Evolutionary conservation across 2,888 invertebrate species (phyloP).

Genomic region (Schizotus pectinicornis): DNA sequence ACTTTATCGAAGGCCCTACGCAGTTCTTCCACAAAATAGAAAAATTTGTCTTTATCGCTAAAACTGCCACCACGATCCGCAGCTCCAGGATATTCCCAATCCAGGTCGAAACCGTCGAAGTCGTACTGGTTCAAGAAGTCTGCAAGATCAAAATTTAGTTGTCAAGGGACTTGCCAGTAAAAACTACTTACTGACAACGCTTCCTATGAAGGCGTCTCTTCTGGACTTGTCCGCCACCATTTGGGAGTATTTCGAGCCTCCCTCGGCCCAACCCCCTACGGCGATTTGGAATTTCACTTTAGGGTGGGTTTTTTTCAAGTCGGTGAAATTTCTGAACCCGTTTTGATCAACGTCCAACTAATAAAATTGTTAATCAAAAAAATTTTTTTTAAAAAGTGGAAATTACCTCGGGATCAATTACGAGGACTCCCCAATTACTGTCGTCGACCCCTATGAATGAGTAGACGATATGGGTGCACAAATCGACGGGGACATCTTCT

Average conservation of each 20-base stretch:
- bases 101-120: constrained; percentile 86
- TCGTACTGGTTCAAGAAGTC: constrained; percentile 77
- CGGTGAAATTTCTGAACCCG: constrained; percentile 82
- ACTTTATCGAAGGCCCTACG: constrained; percentile 77
- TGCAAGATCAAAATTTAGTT: constrained; percentile 47
- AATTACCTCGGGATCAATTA: constrained; percentile 80
- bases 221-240: constrained; percentile 76
- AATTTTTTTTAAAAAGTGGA: background rate
- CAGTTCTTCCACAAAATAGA: constrained; percentile 82
- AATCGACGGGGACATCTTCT: constrained; percentile 80
- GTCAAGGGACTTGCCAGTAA: background rate
- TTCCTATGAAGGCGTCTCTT: constrained; percentile 74
- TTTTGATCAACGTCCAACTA: constrained; percentile 75
- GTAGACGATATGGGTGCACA: constrained; percentile 87
- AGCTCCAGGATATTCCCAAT: constrained; percentile 92
- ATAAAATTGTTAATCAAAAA: constrained; percentile 33
- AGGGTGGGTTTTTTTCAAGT: constrained; percentile 72
- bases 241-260: constrained; percentile 84
- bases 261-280: constrained; percentile 91
- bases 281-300: constrained; percentile 79
- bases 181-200: constrained; percentile 70
- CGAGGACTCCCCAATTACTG: constrained; percentile 74
- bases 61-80: constrained; percentile 84
- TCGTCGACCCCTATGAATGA: constrained; percentile 88
- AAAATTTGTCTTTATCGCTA: constrained; percentile 83